These are phyloP conservation scores for Microcebus lehilahytsara DNA, from an alignment of 2,113 vertebrate species.

Conservation along the genomic window DNA sequence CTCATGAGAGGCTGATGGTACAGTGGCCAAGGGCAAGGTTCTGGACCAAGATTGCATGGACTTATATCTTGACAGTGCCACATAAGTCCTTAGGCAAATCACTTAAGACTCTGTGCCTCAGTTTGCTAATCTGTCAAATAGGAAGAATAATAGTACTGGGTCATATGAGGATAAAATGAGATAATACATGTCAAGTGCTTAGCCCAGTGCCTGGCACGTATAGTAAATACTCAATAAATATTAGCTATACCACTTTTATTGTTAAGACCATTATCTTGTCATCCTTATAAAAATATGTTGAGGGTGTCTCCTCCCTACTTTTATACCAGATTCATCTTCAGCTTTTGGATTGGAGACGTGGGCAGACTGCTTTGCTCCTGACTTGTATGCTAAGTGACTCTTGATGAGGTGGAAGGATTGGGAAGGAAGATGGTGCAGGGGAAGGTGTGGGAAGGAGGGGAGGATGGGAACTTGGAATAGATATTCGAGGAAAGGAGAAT, in stretches of 20 bases:
- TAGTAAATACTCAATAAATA: neutral
- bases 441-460: neutral
- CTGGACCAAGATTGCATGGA: neutral
- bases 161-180: neutral
- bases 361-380: neutral
- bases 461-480: neutral
- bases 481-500: fast-evolving
- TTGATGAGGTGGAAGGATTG: neutral
- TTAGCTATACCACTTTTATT: neutral
- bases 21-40: neutral
- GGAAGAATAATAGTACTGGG: neutral
- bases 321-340: neutral
- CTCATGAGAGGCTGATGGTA: neutral
- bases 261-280: neutral
- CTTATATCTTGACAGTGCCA: neutral
- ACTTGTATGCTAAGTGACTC: neutral
- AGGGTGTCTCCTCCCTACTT: neutral
- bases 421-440: neutral
- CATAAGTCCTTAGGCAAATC: neutral
- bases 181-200: neutral
- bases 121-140: neutral
- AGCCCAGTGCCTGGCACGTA: neutral
- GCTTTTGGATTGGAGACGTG: neutral
- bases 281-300: neutral
- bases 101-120: neutral